Base-by-base conservation (phyloP, 2,888 invertebrate species). In the Tiliacea aurago region DNA sequence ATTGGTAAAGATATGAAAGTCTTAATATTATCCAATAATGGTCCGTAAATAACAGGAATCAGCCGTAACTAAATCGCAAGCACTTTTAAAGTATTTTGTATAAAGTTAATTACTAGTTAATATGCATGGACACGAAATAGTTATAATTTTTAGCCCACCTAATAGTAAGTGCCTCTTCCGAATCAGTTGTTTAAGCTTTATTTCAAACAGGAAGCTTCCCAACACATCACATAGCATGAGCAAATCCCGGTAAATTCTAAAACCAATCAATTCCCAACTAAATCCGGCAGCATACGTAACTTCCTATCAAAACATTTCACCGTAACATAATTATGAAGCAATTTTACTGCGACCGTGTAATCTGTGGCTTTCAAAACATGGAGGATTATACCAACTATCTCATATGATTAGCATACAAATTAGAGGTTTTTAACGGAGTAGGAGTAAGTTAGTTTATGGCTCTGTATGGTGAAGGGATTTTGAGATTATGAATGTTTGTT, bases 341-440 rank as follows among this genome's bases (percentile, higher is more conserved):
- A 78, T 85, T 82, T 84, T 73, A 85, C 62, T 68, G 65, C 83
- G 71, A 45, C 59, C 45, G 45, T 43, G 47, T 85, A 87, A 84
- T 86, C 82, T 78, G 73, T 56, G 74, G 82, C 68, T 76, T 81
- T 82, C 61, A 69, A 62, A 77, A 78, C 78, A 82, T 70, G 64
- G 37, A 55, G 80, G 84, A 83, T 90, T 90, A 90, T 85, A 85
- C 73, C 72, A 87, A 91, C 89, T 89, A 90, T 88, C 86, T 88
- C 87, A 88, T 89, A 85, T 86, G 86, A 91, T 91, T 91, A 90
- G 84, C 91, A 92, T 91, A 91, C 90, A 91, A 91, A 92, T 91
- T 87, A 89, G 83, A 78, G 83, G 88, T 90, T 91, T 90, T 91
- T 90, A 86, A 87, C 83, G 73, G 67, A 53, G 68, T 72, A 76